These are phyloP conservation scores for Myotis findleyi DNA, from an alignment of 2,797 vertebrate genomes.

Conservation along the genomic window DNA sequence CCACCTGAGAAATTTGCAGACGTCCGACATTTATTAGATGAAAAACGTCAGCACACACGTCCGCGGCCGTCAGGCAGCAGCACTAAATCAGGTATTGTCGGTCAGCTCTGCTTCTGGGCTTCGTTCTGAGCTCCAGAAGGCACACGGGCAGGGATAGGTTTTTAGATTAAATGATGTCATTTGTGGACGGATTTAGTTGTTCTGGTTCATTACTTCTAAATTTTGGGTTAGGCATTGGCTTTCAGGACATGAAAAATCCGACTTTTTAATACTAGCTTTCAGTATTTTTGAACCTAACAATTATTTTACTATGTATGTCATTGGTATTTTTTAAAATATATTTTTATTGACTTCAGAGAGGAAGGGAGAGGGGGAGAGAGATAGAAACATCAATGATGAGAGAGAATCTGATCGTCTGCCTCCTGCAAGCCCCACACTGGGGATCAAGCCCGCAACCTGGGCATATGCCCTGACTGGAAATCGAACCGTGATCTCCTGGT, in stretches of 20 bases:
- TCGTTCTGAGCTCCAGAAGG: not conserved
- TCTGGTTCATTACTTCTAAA: not conserved
- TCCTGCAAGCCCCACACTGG: no score
- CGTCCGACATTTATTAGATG: constrained; percentile 95
- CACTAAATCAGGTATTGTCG: constrained; percentile 91
- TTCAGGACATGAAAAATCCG: constrained; percentile 34
- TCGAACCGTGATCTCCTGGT: no score
- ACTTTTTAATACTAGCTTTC: constrained; percentile 17
- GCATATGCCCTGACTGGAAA: no score
- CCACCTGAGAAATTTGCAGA: constrained; percentile 92
- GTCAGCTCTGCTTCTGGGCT: not conserved
- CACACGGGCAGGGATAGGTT: not conserved
- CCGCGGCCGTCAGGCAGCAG: constrained; percentile 85
- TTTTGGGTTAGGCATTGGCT: not conserved
- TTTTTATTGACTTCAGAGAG: no score
- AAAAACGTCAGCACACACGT: constrained; percentile 92
- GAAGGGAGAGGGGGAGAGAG: no score
- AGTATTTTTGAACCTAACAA: not conserved
- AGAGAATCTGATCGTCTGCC: no score
- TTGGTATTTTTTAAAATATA: not conserved
- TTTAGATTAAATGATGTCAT: not conserved
- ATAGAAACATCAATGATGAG: no score
- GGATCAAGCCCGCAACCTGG: no score
- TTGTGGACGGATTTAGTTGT: not conserved
- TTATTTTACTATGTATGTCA: constrained; percentile 12